phyloP scores from a whole-genome alignment of 2,113 vertebrate species.

The Catharus fuscescens region DNA sequence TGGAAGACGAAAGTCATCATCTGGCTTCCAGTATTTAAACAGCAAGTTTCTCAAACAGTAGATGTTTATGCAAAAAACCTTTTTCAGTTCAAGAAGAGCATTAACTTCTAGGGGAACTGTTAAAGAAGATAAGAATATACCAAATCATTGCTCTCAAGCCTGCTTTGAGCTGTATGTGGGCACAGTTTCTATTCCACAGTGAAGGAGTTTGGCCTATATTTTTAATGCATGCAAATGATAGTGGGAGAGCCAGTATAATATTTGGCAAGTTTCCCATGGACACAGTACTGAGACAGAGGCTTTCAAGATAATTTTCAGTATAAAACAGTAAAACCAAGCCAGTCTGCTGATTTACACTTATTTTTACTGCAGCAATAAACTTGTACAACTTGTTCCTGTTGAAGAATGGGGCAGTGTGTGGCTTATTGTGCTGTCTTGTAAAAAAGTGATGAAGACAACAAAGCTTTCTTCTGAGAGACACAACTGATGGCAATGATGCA shows the following conservation, averaged over 20 bases:
- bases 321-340: constrained; percentile 4
- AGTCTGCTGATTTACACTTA: background rate
- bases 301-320: constrained; percentile 40
- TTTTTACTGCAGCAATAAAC: constrained; percentile 25
- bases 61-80: constrained; percentile 3
- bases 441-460: background rate
- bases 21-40: background rate
- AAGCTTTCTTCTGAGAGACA: background rate
- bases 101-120: constrained; percentile 34
- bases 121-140: constrained; percentile 50
- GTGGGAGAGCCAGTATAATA: background rate
- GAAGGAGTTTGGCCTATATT: background rate
- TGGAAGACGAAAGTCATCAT: background rate
- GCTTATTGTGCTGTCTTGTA: background rate
- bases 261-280: constrained; percentile 50
- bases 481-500: background rate
- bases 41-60: background rate
- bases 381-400: background rate
- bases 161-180: constrained; percentile 10
- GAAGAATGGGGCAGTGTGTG: background rate
- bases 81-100: background rate
- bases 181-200: background rate
- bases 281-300: background rate
- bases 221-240: constrained; percentile 46
- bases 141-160: constrained; percentile 10